Evolutionary conservation across 2,113 vertebrate species (phyloP).

Genomic region (Dinomys branickii): DNA sequence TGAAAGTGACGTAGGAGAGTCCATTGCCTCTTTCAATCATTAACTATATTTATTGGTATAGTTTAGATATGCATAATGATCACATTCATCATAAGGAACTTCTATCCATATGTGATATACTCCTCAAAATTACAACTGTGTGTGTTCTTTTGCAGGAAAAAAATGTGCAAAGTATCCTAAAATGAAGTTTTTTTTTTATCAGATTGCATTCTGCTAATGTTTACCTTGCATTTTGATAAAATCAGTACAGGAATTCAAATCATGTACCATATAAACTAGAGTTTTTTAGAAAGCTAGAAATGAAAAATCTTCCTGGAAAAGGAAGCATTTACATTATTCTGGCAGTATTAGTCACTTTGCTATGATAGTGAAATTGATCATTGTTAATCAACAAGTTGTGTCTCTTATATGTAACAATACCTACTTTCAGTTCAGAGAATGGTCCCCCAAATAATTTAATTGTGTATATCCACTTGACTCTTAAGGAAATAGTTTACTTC

Average conservation of each 20-base stretch:
- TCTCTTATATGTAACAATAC: background rate
- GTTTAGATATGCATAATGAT: too few species aligned
- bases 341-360: background rate
- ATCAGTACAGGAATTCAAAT: background rate
- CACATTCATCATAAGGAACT: too few species aligned
- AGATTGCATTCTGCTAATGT: background rate
- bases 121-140: background rate
- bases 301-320: conserved; percentile 21
- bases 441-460: background rate
- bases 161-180: background rate
- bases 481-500: background rate
- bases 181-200: background rate
- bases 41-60: too few species aligned
- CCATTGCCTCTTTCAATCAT: too few species aligned
- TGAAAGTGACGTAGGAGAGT: too few species aligned
- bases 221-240: background rate
- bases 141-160: background rate
- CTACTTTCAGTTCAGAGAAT: background rate
- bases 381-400: conserved; percentile 28
- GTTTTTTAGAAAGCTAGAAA: conserved; percentile 14
- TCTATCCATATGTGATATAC: too few species aligned
- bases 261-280: background rate
- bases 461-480: background rate
- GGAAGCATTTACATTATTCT: conserved; percentile 13
- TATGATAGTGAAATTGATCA: background rate